Base-by-base conservation (phyloP, 2,113 vertebrate genomes). In the Pseudopodoces humilis region DNA sequence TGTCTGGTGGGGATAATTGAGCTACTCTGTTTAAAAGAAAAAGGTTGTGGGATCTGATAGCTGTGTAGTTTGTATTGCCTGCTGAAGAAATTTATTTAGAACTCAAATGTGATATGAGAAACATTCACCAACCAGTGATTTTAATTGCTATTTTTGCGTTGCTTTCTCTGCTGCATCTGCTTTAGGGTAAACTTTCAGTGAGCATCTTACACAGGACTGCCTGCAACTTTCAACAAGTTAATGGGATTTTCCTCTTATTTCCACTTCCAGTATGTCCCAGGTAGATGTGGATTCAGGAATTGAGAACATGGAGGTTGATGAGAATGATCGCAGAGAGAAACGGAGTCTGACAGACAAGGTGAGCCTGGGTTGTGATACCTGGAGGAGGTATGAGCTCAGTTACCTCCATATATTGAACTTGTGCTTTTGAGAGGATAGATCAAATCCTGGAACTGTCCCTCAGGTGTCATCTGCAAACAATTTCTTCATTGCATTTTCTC, bases 241-340 rank as follows among this genome's bases (percentile, higher is more conserved):
- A 96, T 28, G 31, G 28, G 7, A 12, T 37, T 9, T 47, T 74
- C 23, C 46, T 94, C 27, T 96, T 88, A 3, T 94, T 95, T 94
- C 22, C 72, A 6, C 89, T 96, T 96, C 17, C 96, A 99, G 99
- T 94, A 99, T 99, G 98, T 99, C 99, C 98, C 99, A 99, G 98
- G 99, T 99, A 97, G 99, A 99, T 96, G 99, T 99, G 97, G 99
- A 99, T 98, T 99, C 99, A 94, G 99, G 99, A 96, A 99, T 99
- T 84, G 99, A 99, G 97, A 99, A 99, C 94, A 99, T 99, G 99
- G 99, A 99, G 94, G 99, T 99, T 4, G 99, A 99, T 33, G 99
- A 99, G 96, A 99, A 97, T 12, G 99, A 99, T 95, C 99, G 99
- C 93, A 98, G 99, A 88, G 99, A 99, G 96, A 99, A 99, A 53